phyloP scores from a whole-genome alignment of 2,888 invertebrate species.

The Hemistola chrysoprasaria region DNA sequence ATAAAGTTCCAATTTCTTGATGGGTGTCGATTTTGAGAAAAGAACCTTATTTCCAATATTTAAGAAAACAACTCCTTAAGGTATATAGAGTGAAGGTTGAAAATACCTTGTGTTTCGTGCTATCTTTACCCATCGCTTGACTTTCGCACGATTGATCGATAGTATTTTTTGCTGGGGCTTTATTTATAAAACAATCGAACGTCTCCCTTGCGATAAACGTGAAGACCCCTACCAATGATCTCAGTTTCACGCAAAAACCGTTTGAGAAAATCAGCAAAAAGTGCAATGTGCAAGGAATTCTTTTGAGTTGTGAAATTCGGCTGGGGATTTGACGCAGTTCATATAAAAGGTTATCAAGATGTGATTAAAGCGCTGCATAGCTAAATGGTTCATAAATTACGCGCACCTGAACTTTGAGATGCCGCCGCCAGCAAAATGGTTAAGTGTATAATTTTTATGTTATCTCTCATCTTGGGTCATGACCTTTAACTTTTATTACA shows the following conservation, averaged over 20 bases:
- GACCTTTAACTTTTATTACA: slow-evolving; percentile 6
- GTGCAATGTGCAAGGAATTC: slow-evolving; percentile 8
- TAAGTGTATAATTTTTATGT: slow-evolving; percentile 9
- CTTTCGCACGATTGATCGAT: slow-evolving; percentile 82
- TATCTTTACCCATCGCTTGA: slow-evolving; percentile 69
- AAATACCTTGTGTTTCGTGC: slow-evolving; percentile 33
- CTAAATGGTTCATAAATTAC: slow-evolving; percentile 10
- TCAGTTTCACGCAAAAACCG: slow-evolving; percentile 37
- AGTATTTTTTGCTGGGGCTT: slow-evolving; percentile 78
- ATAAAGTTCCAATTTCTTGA: slow-evolving; percentile 43
- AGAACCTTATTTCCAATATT: slow-evolving; percentile 33
- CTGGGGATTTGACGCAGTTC: slow-evolving; percentile 3
- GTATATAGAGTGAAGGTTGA: slow-evolving; percentile 29
- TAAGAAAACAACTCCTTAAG: slow-evolving; percentile 29
- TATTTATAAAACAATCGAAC: slow-evolving; percentile 82
- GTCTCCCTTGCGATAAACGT: slow-evolving; percentile 70
- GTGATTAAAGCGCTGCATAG: slow-evolving; percentile 12
- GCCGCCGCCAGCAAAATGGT: slow-evolving; percentile 12
- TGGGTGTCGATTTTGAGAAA: slow-evolving; percentile 19
- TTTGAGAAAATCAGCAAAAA: slow-evolving; percentile 32
- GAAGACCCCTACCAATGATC: slow-evolving; percentile 65
- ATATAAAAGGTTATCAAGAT: slow-evolving; percentile 18
- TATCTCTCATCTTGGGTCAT: slow-evolving; percentile 18
- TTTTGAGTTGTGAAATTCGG: slow-evolving; percentile 16
- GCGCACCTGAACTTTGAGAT: slow-evolving; percentile 10